Base-by-base conservation (phyloP, 2,113 vertebrate genomes). In the Periophthalmodon schlosseri region DNA sequence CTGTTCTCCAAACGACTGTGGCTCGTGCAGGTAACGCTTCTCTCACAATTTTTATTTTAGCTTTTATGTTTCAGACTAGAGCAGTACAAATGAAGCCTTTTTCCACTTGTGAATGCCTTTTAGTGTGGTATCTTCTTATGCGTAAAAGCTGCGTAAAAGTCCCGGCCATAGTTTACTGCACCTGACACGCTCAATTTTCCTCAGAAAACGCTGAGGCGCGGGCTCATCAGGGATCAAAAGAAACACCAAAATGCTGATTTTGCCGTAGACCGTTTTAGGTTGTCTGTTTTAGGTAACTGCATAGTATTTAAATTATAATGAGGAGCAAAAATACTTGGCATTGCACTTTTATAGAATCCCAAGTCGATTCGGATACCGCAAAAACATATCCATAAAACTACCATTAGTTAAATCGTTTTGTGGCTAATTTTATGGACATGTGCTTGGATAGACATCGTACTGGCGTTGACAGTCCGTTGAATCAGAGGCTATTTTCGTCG, bases 1-100 rank as follows among this genome's bases (percentile, higher is more conserved):
- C 72, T 50, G 0, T 92, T 80, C 92, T 88, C 87, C 91, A 91
- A 69, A 79, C 87, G n/a, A 76, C 88, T 67, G 79, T 85, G 81
- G 88, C 81, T 69, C 88, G 5, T 61, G 93, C 94, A 93, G 94
- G 94, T 95, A 91, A 94, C 88, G 79, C 14, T 46, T 64, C 52
- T 70, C 3, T 70, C 56, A 24, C 14, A 28, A 16, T 52, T 7
- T 39, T 46, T 36, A 6, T 63, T 65, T n/a, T 46, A n/a, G n/a
- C 28, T 14, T 6, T 72, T 52, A 67, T 49, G 12, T 74, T 28
- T 2, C 0, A 33, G 2, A 50, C 6, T 3, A 50, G 4, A 2
- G 11, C 1, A 5, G 20, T 20, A 60, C 46, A 3, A 0, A 0
- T 2, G 16, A 61, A 57, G 12, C 1, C 0, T 1, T 52, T 21